A percentile compares a stretch with the other conserved stretches of the same genome.
Conservation (phyloP, 2,113 vertebrate genomes). For the Pelusios castaneus region DNA sequence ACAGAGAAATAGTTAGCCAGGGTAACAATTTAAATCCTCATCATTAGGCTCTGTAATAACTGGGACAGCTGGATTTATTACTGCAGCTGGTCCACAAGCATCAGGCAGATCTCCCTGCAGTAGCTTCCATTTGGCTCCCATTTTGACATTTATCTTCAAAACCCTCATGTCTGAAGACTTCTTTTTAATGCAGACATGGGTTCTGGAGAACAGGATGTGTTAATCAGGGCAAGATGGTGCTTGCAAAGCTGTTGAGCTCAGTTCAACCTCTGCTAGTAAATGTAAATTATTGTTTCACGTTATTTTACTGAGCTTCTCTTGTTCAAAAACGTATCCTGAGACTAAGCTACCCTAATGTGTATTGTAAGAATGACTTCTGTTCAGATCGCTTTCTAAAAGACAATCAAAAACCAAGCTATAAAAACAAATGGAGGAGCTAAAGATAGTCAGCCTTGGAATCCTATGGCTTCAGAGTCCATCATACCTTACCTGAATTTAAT, state of each 20-base stretch:
- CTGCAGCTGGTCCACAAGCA: no score
- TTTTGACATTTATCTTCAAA: not conserved
- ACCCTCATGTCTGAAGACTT: not conserved
- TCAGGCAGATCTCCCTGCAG: not conserved
- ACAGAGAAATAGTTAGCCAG: fast-evolving
- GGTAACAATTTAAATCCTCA: not conserved
- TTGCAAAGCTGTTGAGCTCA: not conserved
- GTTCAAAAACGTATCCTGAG: not conserved
- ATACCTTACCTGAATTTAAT: not conserved
- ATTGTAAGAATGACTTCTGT: not conserved
- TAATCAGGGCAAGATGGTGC: not conserved
- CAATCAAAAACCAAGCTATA: not conserved
- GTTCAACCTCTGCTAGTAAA: not conserved
- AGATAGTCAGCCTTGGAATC: not conserved
- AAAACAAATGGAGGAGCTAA: not conserved
- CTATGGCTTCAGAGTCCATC: not conserved
- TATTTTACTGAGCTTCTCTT: not conserved
- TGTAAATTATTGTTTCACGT: no score
- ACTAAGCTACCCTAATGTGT: not conserved
- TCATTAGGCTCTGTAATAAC: not conserved
- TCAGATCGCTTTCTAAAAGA: fast-evolving
- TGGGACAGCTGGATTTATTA: not conserved
- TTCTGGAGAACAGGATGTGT: not conserved
- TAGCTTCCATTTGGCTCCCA: not conserved
- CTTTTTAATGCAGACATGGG: not conserved